Percentiles rank a stretch among this genome's conserved stretches.
phyloP scores from a whole-genome alignment of 2,113 vertebrate genomes.

The Rousettus leschenaultii region DNA sequence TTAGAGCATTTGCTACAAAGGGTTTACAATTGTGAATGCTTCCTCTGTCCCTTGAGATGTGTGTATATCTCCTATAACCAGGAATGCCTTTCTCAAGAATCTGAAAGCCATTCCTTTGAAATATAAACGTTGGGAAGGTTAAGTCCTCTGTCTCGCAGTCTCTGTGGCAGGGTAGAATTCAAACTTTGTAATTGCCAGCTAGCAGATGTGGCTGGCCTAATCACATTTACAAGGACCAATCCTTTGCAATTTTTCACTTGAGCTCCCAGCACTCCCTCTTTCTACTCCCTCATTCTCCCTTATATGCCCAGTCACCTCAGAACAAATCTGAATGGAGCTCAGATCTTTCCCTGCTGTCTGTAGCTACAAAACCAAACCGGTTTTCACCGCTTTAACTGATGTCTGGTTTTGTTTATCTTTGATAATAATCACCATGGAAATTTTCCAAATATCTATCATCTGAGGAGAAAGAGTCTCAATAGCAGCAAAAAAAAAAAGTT shows the following conservation, averaged over 20 bases:
- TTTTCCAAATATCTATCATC: neutral
- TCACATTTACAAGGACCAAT: neutral
- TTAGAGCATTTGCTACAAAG: neutral
- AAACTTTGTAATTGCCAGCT: neutral
- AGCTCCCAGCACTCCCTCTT: neutral
- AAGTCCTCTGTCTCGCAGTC: neutral
- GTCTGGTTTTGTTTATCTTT: neutral
- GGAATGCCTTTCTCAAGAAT: neutral
- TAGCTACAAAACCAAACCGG: neutral
- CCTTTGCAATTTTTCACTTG: neutral
- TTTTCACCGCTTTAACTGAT: neutral
- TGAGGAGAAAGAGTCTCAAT: neutral
- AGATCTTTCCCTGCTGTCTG: neutral
- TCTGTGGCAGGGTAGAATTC: neutral
- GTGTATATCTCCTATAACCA: neutral
- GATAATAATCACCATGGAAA: neutral
- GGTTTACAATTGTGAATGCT: neutral
- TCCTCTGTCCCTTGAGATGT: neutral
- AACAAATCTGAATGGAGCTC: neutral
- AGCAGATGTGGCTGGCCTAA: neutral
- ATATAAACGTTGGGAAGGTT: too few relatives aligned
- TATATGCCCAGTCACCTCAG: neutral
- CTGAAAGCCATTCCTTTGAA: too few relatives aligned
- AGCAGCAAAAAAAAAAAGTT: neutral
- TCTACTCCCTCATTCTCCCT: neutral